A percentile compares a stretch with the other conserved stretches of the same genome.
These are phyloP conservation scores for Oryzias woworae DNA, from an alignment of 2,113 vertebrate genomes.

Conservation along the genomic window DNA sequence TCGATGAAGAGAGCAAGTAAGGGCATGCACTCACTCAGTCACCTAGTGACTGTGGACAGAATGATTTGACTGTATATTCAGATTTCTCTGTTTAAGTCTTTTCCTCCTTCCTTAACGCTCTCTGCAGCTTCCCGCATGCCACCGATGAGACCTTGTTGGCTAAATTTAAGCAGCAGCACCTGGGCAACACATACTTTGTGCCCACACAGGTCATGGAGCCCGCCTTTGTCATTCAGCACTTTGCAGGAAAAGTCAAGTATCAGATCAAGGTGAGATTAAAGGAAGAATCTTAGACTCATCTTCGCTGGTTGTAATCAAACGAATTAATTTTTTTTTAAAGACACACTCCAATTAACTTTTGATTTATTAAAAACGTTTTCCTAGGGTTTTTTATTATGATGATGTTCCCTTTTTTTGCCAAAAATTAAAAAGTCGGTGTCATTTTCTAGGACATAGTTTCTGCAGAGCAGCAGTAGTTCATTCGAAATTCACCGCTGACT, in stretches of 20 bases:
- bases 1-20: conserved; percentile 99
- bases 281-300: background rate
- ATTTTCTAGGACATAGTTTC: too few relatives aligned
- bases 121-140: conserved; percentile 89
- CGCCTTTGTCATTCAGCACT: conserved; percentile 95
- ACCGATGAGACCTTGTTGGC: conserved; percentile 93
- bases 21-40: conserved; percentile 32
- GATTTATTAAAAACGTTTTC: too few relatives aligned
- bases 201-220: conserved; percentile 94
- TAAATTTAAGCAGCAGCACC: conserved; percentile 98
- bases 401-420: too few relatives aligned
- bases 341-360: too few relatives aligned
- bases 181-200: conserved; percentile 92
- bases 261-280: conserved; percentile 86
- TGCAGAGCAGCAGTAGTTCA: too few relatives aligned
- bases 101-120: background rate
- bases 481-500: too few relatives aligned
- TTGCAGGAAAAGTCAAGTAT: conserved; percentile 96
- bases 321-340: too few relatives aligned
- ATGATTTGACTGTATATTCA: too few relatives aligned
- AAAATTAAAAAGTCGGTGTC: too few relatives aligned
- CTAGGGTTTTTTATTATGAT: too few relatives aligned
- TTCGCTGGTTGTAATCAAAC: too few relatives aligned
- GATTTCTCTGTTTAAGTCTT: background rate
- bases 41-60: too few relatives aligned